Conservation (phyloP, 1,140 invertebrate species). For the Oncopeltus fasciatus region DNA sequence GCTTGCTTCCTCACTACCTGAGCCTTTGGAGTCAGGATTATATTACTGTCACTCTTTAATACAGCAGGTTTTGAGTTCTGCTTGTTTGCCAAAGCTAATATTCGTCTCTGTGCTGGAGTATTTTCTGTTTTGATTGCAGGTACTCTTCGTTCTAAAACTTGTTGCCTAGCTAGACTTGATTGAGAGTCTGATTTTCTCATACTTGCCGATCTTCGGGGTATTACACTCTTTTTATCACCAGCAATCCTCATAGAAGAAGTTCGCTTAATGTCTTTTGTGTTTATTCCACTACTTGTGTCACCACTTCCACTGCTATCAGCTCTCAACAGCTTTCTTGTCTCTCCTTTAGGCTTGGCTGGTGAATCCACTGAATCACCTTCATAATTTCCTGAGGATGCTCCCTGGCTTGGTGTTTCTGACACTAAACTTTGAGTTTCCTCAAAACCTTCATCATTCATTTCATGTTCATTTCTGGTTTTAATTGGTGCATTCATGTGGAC, state of each 20-base stretch:
- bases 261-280: conserved; percentile 23
- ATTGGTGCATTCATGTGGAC: conserved; percentile 28
- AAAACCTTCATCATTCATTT: conserved; percentile 74
- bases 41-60: conserved; percentile 13
- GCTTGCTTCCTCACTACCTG: background rate
- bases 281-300: conserved; percentile 23
- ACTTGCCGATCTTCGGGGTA: conserved; percentile 29
- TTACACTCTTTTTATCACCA: conserved; percentile 23
- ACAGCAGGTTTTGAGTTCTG: conserved; percentile 12
- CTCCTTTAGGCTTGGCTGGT: conserved; percentile 21
- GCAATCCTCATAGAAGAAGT: conserved; percentile 25
- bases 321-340: conserved; percentile 21
- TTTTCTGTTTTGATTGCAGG: conserved; percentile 23
- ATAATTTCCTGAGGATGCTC: conserved; percentile 55
- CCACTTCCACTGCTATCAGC: conserved; percentile 27
- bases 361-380: conserved; percentile 42
- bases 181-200: conserved; percentile 29
- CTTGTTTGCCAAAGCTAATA: conserved; percentile 16
- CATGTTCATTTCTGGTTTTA: conserved; percentile 37
- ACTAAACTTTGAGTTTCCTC: conserved; percentile 75
- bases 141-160: conserved; percentile 17
- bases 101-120: conserved; percentile 14
- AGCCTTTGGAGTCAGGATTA: conserved; percentile 9
- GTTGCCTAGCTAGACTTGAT: conserved; percentile 18
- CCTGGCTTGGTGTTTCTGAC: conserved; percentile 68